Percentiles rank a stretch among this genome's conserved stretches.
Evolutionary conservation across 30 jellyfish, hydroid and myxozoan genomes (phyloP).

Genomic region (Aurelia sp.): DNA sequence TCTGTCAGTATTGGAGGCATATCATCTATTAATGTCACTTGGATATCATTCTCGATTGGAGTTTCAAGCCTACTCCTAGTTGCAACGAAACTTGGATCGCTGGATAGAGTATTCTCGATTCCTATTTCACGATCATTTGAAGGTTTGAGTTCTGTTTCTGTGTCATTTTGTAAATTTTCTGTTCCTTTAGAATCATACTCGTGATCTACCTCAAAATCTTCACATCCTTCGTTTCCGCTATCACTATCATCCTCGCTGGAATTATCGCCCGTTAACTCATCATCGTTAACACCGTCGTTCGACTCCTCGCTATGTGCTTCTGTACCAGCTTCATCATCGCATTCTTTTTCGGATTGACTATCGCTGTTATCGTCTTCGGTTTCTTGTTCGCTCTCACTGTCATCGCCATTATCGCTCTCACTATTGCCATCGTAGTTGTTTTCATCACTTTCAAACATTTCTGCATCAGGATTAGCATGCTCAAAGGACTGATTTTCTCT

Average conservation of each 20-base stretch:
- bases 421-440: not conserved
- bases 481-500: not conserved
- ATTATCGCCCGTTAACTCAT: constrained; percentile 1
- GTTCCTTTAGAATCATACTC: constrained; percentile 2
- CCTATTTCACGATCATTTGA: not conserved
- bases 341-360: not conserved
- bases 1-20: no score
- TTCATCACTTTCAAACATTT: not conserved
- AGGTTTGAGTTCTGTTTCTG: not conserved
- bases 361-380: constrained; percentile 27
- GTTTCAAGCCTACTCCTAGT: not conserved
- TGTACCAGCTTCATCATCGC: constrained; percentile 19
- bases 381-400: constrained; percentile 18
- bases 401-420: constrained; percentile 18
- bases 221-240: not conserved
- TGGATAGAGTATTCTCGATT: not conserved
- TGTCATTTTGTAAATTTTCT: not conserved
- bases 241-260: not conserved
- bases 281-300: constrained; percentile 6
- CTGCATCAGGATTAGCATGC: not conserved
- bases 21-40: constrained; percentile 6
- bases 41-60: not conserved
- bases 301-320: not conserved
- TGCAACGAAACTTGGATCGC: not conserved
- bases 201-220: not conserved